Evolutionary conservation across 2,888 invertebrate genomes (phyloP).

Genomic region (Eledona agricola): DNA sequence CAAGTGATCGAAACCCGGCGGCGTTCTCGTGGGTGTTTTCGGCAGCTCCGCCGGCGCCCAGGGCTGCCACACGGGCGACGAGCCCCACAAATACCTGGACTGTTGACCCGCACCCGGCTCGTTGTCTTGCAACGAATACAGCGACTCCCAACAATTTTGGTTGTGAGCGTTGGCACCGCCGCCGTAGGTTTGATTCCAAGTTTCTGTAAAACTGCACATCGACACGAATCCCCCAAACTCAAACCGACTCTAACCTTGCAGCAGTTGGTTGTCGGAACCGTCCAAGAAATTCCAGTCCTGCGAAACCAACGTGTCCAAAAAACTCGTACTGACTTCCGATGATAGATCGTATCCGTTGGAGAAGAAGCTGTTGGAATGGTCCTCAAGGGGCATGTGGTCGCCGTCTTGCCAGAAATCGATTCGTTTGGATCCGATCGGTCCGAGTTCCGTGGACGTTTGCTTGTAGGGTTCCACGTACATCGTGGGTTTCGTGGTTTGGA

Average conservation of each 20-base stretch:
- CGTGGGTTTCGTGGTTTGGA: conserved; percentile 53
- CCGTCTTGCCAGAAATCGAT: conserved; percentile 47
- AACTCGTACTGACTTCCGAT: conserved; percentile 46
- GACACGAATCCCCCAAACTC: no score
- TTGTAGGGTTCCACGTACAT: conserved; percentile 60
- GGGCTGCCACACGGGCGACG: conserved; percentile 61
- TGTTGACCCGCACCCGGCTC: conserved; percentile 39
- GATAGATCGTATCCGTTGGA: conserved; percentile 50
- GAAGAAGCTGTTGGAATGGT: conserved; percentile 52
- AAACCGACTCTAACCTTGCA: conserved; percentile 25
- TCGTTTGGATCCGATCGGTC: conserved; percentile 63
- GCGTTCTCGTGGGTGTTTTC: conserved; percentile 58
- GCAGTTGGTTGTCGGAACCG: conserved; percentile 10
- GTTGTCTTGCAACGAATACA: conserved; percentile 45
- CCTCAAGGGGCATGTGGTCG: conserved; percentile 33
- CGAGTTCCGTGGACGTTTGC: conserved; percentile 56
- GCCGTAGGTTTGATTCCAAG: conserved; percentile 49
- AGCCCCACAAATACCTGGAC: conserved; percentile 59
- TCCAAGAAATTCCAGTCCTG: conserved; percentile 42
- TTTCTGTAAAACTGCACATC: conserved; percentile 46
- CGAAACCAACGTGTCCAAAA: conserved; percentile 47
- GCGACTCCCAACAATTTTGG: conserved; percentile 55
- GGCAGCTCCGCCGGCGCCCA: conserved; percentile 54
- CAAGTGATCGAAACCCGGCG: conserved; percentile 60
- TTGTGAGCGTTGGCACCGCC: conserved; percentile 34